Evolutionary conservation across 2,888 invertebrate species (phyloP).

Genomic region (Lutraria lutraria): DNA sequence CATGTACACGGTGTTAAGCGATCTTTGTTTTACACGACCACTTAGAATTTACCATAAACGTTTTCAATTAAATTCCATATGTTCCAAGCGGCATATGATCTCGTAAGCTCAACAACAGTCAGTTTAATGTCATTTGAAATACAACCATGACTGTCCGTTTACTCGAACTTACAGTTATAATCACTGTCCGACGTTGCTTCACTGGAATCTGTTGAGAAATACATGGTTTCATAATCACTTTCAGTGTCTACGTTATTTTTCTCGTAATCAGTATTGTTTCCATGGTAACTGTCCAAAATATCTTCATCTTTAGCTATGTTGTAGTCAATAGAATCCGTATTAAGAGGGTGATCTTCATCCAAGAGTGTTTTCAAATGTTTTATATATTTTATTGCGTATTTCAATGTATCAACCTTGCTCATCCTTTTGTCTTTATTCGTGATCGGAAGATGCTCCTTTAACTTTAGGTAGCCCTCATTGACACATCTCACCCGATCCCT

Average conservation of each 20-base stretch:
- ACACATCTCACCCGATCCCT: conserved; percentile 86
- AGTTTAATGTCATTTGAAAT: too few relatives aligned
- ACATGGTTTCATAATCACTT: conserved; percentile 17
- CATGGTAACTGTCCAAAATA: neutral
- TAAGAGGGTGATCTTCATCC: neutral
- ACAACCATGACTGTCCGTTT: too few relatives aligned
- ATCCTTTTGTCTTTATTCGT: conserved; percentile 85
- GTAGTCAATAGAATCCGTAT: neutral
- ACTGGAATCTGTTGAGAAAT: conserved; percentile 18
- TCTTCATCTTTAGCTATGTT: neutral
- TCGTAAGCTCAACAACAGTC: too few relatives aligned
- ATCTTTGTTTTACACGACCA: too few relatives aligned
- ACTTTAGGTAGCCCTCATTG: conserved; percentile 84
- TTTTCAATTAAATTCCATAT: too few relatives aligned
- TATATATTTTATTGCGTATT: conserved; percentile 86
- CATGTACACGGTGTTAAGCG: too few relatives aligned
- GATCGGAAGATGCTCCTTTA: conserved; percentile 84
- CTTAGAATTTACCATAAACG: too few relatives aligned
- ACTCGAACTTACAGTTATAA: neutral
- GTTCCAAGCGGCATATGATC: too few relatives aligned
- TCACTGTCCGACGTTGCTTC: conserved; percentile 19
- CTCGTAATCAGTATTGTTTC: neutral
- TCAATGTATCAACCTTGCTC: conserved; percentile 86
- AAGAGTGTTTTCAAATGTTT: conserved; percentile 78
- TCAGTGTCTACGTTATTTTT: conserved; percentile 6